A percentile compares a stretch with the other conserved stretches of the same genome.
These are phyloP conservation scores for Platyscapa corneri DNA, from an alignment of 1,140 invertebrate genomes.

Conservation along the genomic window DNA sequence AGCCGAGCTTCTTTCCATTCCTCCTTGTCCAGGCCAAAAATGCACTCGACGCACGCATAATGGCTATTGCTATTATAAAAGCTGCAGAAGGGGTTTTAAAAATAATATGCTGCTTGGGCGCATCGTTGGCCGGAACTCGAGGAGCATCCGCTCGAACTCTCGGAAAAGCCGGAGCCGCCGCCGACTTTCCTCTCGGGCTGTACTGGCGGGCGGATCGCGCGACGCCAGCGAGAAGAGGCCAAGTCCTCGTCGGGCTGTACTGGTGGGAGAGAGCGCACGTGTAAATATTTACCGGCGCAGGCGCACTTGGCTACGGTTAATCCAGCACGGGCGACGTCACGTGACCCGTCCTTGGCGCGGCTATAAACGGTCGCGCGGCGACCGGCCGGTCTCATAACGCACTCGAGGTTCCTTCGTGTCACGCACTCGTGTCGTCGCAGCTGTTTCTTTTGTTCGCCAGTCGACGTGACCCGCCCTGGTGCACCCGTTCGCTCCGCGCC, in stretches of 20 bases:
- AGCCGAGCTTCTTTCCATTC: no score
- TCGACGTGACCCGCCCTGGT: no score
- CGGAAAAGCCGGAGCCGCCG: background rate
- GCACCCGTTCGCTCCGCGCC: background rate
- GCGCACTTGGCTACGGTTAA: conserved; percentile 55
- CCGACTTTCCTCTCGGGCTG: background rate
- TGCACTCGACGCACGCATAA: no score
- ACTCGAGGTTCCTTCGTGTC: conserved; percentile 54
- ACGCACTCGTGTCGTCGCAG: background rate
- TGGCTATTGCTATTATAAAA: no score
- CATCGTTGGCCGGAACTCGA: no score
- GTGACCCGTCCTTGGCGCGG: conserved; percentile 60
- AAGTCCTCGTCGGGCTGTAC: no score
- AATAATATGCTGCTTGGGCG: no score
- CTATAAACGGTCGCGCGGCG: conserved; percentile 66
- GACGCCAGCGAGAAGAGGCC: background rate
- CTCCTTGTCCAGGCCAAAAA: no score
- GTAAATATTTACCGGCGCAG: conserved; percentile 71
- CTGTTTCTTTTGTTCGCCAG: background rate
- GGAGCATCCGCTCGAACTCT: no score
- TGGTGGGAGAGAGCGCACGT: conserved; percentile 58
- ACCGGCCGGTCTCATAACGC: conserved; percentile 70
- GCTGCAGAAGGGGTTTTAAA: no score
- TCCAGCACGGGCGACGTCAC: conserved; percentile 57
- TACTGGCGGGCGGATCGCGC: background rate